These are phyloP conservation scores for Aix galericulata DNA, from an alignment of 2,113 vertebrate species.

Conservation along the genomic window DNA sequence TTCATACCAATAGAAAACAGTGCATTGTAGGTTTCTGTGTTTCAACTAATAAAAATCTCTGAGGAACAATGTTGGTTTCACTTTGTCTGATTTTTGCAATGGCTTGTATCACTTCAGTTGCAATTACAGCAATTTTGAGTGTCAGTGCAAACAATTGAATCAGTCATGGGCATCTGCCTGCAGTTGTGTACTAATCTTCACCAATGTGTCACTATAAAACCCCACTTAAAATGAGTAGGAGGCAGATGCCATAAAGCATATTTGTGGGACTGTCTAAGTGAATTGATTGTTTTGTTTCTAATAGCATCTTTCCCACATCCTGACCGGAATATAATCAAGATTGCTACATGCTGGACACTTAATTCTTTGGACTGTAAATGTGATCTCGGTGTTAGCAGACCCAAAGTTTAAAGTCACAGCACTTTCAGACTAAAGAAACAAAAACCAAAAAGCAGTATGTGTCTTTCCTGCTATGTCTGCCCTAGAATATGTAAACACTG, in stretches of 20 bases:
- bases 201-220: slow-evolving; percentile 60
- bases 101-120: slow-evolving; percentile 42
- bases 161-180: slow-evolving; percentile 55
- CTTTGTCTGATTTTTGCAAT: slow-evolving; percentile 46
- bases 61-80: slow-evolving; percentile 60
- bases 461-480: neutral
- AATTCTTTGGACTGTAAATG: slow-evolving; percentile 43
- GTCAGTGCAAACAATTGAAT: slow-evolving; percentile 66
- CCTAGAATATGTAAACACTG: neutral
- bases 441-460: neutral
- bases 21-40: slow-evolving; percentile 32
- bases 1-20: neutral
- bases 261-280: slow-evolving; percentile 56
- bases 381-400: slow-evolving; percentile 21
- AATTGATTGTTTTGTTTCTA: slow-evolving; percentile 70
- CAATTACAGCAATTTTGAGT: slow-evolving; percentile 58
- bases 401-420: slow-evolving; percentile 6
- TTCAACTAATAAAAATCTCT: slow-evolving; percentile 64
- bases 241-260: slow-evolving; percentile 57
- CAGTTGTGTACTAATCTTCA: slow-evolving; percentile 68
- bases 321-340: slow-evolving; percentile 62
- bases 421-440: neutral
- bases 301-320: slow-evolving; percentile 66
- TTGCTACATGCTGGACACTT: slow-evolving; percentile 55
- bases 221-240: slow-evolving; percentile 57